Percentiles rank a stretch among this genome's conserved stretches.
Evolutionary conservation across 2,113 vertebrate genomes (phyloP).

Genomic region (Ochotona princeps): DNA sequence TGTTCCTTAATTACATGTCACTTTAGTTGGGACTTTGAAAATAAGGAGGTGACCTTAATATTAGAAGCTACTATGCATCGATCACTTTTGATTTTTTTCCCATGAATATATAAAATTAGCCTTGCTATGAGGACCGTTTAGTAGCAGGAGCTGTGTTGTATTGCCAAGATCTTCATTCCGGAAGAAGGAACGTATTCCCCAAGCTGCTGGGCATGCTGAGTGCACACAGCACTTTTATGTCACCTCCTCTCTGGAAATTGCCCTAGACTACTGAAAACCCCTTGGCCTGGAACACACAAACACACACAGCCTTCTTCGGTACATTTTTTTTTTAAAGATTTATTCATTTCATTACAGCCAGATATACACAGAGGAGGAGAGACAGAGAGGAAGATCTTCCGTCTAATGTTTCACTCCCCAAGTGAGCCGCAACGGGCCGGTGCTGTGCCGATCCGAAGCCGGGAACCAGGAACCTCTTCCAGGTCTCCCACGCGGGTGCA

Average conservation of each 20-base stretch:
- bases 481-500: too few species aligned
- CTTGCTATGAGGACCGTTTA: not conserved
- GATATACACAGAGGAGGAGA: too few species aligned
- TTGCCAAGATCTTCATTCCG: not conserved
- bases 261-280: not conserved
- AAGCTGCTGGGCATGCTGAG: not conserved
- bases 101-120: not conserved
- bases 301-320: not conserved
- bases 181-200: not conserved
- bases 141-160: not conserved
- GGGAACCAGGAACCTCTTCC: too few species aligned
- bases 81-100: not conserved
- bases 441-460: too few species aligned
- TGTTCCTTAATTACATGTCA: not conserved
- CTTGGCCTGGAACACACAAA: not conserved
- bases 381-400: too few species aligned
- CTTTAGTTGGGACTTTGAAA: not conserved
- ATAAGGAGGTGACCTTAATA: slow-evolving; percentile 17
- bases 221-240: not conserved
- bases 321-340: too few species aligned
- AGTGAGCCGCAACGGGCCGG: too few species aligned
- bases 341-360: too few species aligned
- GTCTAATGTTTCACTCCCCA: too few species aligned
- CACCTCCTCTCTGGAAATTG: not conserved
- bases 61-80: not conserved